Evolutionary conservation across 2,888 invertebrate genomes (phyloP).

Genomic region (Andrena flavipes): DNA sequence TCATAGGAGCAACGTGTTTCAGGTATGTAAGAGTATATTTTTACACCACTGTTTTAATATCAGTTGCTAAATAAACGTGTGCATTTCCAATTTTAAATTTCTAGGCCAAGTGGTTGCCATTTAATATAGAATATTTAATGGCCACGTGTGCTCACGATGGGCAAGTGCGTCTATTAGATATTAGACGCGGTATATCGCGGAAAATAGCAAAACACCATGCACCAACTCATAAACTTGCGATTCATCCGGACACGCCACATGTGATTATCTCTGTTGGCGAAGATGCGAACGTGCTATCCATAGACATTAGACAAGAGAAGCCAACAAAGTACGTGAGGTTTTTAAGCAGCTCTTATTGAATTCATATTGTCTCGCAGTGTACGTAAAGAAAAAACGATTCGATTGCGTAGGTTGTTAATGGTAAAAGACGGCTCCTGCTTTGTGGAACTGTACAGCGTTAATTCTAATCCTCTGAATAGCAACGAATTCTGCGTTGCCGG

Average conservation of each 20-base stretch:
- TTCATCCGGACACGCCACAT: slow-evolving; percentile 91
- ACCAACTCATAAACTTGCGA: slow-evolving; percentile 94
- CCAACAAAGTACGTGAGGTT: slow-evolving; percentile 86
- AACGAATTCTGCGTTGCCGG: slow-evolving; percentile 94
- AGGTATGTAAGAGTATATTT: slow-evolving; percentile 86
- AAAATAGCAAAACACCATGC: slow-evolving; percentile 89
- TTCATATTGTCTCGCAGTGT: background rate
- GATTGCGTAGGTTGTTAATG: slow-evolving; percentile 85
- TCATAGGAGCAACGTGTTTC: slow-evolving; percentile 95
- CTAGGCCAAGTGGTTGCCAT: slow-evolving; percentile 92
- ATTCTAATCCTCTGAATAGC: slow-evolving; percentile 92
- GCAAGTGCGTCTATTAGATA: slow-evolving; percentile 89
- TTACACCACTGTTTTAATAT: background rate
- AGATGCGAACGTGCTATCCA: slow-evolving; percentile 92
- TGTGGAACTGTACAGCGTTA: slow-evolving; percentile 94
- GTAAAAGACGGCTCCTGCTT: slow-evolving; percentile 87
- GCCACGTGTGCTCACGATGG: slow-evolving; percentile 96
- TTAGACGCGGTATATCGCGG: slow-evolving; percentile 85
- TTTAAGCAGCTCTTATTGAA: background rate
- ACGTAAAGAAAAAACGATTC: slow-evolving; percentile 16
- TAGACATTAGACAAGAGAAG: slow-evolving; percentile 92
- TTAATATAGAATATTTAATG: slow-evolving; percentile 92
- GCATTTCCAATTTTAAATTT: slow-evolving; percentile 50
- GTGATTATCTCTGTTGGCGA: slow-evolving; percentile 94
- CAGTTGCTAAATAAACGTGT: slow-evolving; percentile 9